Evolutionary conservation across 2,113 vertebrate species (phyloP), one percentile per base, ranked within the genome.

Genomic region (Alaudala cheleensis): DNA sequence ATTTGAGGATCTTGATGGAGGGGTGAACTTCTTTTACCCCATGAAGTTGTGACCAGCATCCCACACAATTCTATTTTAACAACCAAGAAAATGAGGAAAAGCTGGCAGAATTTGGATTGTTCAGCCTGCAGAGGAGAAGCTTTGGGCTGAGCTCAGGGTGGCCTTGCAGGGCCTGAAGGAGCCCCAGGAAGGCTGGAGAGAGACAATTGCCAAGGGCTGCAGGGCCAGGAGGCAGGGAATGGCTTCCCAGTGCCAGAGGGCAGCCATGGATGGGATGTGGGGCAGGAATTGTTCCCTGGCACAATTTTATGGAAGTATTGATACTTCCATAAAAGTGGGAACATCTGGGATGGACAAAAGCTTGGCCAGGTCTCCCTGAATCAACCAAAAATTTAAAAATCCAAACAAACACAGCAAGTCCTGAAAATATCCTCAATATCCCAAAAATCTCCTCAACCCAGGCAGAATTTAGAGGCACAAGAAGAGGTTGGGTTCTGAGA

Each of bases 191-290:
- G 5, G 1, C 1, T 42, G 66, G 29, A 80, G 57, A 80, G 57
- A 72, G 66, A 57, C 42, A 42, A 31, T 71, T 71, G 0, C 9
- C 58, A 57, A 40, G 66, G 57, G 1, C 1, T 64, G 42, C 0
- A 72, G 76, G 8, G 67, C 6, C 31, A 50, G 76, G 2, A 72
- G 4, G 0, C 37, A 34, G 50, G 66, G 34, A 88, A 57, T 80
- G 66, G 40, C 14, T 65, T 12, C 40, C 40, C 40, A 42, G 40
- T 40, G 53, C 0, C 8, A 50, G 6, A 73, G 4, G 0, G 3
- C 1, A 34, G 20, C 29, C 1, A 0, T 16, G 0, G 23, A 4
- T 47, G 14, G 37, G 40, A 78, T 24, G 0, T 49, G 40, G 12
- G 65, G 49, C 2, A 47, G 11, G 3, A 80, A 71, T 49, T 20